A percentile compares a stretch with the other conserved stretches of the same genome.
These are phyloP conservation scores for Callosobruchus maculatus DNA, from an alignment of 2,888 invertebrate species.

Conservation along the genomic window DNA sequence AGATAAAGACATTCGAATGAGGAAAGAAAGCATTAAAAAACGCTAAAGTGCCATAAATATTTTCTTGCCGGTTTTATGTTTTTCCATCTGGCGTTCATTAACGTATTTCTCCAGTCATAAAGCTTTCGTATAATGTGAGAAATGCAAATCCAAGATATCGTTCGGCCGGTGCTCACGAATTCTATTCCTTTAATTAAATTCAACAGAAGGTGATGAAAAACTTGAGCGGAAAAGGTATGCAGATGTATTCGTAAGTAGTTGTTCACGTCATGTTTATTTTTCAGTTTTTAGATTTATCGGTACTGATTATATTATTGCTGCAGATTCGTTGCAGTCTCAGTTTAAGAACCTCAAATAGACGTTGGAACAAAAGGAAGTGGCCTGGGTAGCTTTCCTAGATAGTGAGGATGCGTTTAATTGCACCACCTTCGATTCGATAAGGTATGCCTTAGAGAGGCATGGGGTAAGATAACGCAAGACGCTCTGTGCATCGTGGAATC, in stretches of 20 bases:
- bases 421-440: too few relatives aligned
- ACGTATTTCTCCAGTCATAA: neutral
- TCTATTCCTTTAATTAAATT: neutral
- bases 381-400: too few relatives aligned
- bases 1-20: neutral
- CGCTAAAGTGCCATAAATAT: neutral
- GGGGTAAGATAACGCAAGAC: too few relatives aligned
- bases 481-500: too few relatives aligned
- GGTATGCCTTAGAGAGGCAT: too few relatives aligned
- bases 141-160: neutral
- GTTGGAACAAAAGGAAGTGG: too few relatives aligned
- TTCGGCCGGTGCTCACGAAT: neutral
- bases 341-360: too few relatives aligned
- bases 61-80: neutral
- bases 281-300: neutral
- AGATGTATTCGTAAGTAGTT: neutral
- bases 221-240: neutral
- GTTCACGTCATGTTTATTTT: neutral
- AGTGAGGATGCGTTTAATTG: too few relatives aligned
- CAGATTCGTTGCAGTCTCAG: too few relatives aligned
- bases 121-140: neutral
- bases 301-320: too few relatives aligned
- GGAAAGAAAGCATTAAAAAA: neutral
- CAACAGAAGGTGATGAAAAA: neutral
- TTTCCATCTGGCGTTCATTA: neutral